phyloP scores from a whole-genome alignment of 2,888 invertebrate genomes.

The Eupithecia dodoneata region DNA sequence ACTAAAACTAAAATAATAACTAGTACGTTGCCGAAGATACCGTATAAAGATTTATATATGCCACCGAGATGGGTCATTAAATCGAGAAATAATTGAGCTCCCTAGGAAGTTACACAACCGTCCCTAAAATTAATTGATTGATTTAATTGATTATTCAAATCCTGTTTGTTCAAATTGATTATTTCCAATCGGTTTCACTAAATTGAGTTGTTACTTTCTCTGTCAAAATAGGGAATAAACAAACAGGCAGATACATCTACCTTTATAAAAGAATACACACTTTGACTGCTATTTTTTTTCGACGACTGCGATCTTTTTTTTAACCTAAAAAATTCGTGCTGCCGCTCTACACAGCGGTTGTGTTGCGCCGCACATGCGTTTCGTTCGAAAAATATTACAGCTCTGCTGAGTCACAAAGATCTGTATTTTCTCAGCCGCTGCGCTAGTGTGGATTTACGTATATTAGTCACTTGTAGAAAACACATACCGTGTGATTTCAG shows the following conservation, averaged over 20 bases:
- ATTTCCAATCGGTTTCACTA: constrained; percentile 15
- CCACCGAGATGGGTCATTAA: neutral
- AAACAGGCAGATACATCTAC: neutral
- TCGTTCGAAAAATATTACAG: too few species aligned
- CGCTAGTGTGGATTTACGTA: too few species aligned
- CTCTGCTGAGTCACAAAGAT: too few species aligned
- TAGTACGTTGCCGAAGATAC: neutral
- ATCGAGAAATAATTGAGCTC: neutral
- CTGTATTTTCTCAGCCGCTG: too few species aligned
- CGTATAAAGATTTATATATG: neutral
- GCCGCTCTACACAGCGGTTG: too few species aligned
- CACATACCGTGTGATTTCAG: too few species aligned
- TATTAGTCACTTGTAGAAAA: too few species aligned
- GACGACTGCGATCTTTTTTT: too few species aligned
- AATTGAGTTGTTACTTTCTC: neutral
- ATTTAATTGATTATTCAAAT: constrained; percentile 3
- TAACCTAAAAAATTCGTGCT: too few species aligned
- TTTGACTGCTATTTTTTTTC: too few species aligned
- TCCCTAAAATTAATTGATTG: neutral
- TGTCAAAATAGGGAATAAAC: neutral
- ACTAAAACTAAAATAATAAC: too few species aligned
- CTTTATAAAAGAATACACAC: neutral
- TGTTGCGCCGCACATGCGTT: too few species aligned
- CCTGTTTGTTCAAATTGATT: constrained; percentile 6
- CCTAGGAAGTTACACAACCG: constrained; percentile 2